Percentiles rank a stretch among this genome's conserved stretches.
These are phyloP conservation scores for Spea multiplicata DNA, from an alignment of 2,113 vertebrate genomes.

Conservation along the genomic window DNA sequence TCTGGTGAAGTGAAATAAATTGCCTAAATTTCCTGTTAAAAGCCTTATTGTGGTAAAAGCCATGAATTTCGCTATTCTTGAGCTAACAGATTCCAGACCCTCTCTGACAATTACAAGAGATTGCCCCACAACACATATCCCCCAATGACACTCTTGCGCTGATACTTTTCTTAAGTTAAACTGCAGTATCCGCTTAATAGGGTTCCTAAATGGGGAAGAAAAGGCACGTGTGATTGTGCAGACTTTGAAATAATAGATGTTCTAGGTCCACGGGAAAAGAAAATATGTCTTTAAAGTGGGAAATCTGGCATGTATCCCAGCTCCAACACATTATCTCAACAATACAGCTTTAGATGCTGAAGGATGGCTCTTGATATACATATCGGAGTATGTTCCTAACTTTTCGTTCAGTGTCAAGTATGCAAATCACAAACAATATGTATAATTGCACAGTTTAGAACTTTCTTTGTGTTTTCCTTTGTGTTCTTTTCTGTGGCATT, in stretches of 20 bases:
- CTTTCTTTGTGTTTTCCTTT: neutral
- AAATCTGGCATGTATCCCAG: neutral
- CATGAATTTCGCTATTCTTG: neutral
- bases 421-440: neutral
- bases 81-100: neutral
- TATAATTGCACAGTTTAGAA: constrained; percentile 22
- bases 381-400: too few species aligned
- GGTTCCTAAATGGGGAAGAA: constrained; percentile 5
- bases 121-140: neutral
- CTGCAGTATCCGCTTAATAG: constrained; percentile 18
- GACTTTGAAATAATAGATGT: constrained; percentile 21
- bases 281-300: neutral
- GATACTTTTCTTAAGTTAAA: neutral
- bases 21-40: neutral
- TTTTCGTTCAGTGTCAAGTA: neutral
- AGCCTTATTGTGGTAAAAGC: neutral
- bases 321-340: too few species aligned
- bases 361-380: neutral
- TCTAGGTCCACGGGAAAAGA: neutral
- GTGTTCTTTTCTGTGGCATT: constrained; percentile 1
- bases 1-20: constrained; percentile 10
- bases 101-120: neutral
- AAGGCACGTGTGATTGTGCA: constrained; percentile 5
- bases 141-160: neutral
- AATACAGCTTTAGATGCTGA: neutral